Conservation (phyloP, 1,140 invertebrate species). For the Camponotus pennsylvanicus region DNA sequence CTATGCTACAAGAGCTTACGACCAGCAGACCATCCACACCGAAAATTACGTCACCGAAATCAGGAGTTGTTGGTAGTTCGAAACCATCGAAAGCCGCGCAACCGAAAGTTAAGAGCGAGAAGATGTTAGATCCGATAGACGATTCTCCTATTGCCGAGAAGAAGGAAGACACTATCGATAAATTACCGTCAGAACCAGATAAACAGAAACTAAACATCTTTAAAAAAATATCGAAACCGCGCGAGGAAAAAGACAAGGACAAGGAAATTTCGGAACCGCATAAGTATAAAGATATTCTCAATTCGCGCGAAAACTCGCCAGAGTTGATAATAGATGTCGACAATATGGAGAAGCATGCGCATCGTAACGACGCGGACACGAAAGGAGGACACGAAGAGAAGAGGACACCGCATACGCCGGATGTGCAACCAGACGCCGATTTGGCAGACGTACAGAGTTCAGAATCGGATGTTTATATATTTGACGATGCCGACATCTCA, state of each 20-base stretch:
- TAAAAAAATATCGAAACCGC: conserved; percentile 92
- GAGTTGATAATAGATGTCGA: conserved; percentile 84
- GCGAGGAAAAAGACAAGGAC: conserved; percentile 89
- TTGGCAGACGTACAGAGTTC: conserved; percentile 77
- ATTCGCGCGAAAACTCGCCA: conserved; percentile 84
- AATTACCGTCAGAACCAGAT: conserved; percentile 92
- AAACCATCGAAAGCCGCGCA: conserved; percentile 77
- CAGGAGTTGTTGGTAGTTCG: conserved; percentile 58
- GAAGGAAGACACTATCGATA: conserved; percentile 87
- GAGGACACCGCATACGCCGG: conserved; percentile 80
- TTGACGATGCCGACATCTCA: conserved; percentile 87
- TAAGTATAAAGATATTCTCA: conserved; percentile 83
- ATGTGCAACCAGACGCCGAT: conserved; percentile 80
- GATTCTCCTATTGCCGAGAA: conserved; percentile 56
- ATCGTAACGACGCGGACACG: conserved; percentile 71
- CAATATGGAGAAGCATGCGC: conserved; percentile 68
- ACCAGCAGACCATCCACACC: conserved; percentile 74
- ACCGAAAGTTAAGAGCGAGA: conserved; percentile 80
- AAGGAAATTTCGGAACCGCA: conserved; percentile 85
- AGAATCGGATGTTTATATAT: conserved; percentile 80
- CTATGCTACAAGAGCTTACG: conserved; percentile 58
- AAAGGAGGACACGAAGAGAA: conserved; percentile 79
- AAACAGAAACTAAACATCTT: conserved; percentile 94
- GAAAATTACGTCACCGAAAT: conserved; percentile 72
- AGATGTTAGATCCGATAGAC: conserved; percentile 72